These are phyloP conservation scores for Pteropus alecto DNA, from an alignment of 2,113 vertebrate species.

Conservation along the genomic window DNA sequence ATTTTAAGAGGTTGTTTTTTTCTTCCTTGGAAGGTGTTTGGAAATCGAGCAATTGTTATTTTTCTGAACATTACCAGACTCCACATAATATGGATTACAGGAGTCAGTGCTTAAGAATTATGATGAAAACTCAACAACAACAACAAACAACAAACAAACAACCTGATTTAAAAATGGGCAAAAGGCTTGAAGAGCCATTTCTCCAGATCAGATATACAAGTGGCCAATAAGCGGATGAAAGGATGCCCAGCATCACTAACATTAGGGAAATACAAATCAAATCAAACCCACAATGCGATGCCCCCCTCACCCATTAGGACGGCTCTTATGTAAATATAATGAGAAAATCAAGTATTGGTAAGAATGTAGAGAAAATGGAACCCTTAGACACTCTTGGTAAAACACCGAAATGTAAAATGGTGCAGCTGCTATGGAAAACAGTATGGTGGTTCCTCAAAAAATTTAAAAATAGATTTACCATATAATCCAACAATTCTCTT, in stretches of 20 bases:
- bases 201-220: not conserved
- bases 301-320: not conserved
- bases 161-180: not conserved
- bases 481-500: not conserved
- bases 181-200: not conserved
- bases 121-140: not conserved
- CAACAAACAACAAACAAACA: not conserved
- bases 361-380: not conserved
- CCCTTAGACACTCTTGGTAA: not conserved
- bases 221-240: not conserved
- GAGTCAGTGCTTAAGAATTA: not conserved
- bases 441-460: not conserved
- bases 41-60: not conserved
- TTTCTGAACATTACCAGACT: not conserved
- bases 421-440: not conserved
- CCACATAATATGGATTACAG: not conserved
- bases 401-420: not conserved
- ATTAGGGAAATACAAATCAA: not conserved
- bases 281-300: not conserved
- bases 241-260: no score
- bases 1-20: not conserved
- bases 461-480: not conserved
- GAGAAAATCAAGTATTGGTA: not conserved
- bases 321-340: not conserved
- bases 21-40: not conserved